Percentiles rank a stretch among this genome's conserved stretches.
Evolutionary conservation across 2,888 invertebrate species (phyloP).

Genomic region (Dione juno): DNA sequence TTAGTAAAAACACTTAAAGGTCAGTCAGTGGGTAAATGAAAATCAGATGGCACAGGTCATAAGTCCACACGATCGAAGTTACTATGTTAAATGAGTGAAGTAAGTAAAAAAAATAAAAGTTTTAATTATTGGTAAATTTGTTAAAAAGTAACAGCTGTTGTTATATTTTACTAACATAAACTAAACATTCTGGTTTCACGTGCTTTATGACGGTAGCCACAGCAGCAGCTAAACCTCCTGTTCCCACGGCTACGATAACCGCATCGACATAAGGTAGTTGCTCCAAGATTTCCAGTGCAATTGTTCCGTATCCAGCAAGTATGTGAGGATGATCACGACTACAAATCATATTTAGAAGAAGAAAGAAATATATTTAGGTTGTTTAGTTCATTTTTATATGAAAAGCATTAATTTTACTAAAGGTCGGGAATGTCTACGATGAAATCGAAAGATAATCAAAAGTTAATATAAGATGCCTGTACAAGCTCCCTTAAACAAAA

Average conservation of each 20-base stretch:
- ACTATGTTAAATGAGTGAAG: too few relatives aligned
- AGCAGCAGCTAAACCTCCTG: constrained; percentile 94
- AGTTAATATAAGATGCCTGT: not conserved
- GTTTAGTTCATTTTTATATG: too few relatives aligned
- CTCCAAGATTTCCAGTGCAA: constrained; percentile 95
- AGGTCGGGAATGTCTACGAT: not conserved
- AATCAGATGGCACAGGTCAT: too few relatives aligned
- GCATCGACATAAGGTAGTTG: constrained; percentile 94
- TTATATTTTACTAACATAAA: constrained; percentile 88
- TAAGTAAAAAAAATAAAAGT: too few relatives aligned
- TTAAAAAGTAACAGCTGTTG: too few relatives aligned
- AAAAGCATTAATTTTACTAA: too few relatives aligned
- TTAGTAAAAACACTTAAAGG: too few relatives aligned
- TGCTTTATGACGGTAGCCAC: constrained; percentile 93
- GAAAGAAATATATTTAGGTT: not conserved
- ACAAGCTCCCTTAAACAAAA: not conserved
- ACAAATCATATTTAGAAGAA: constrained; percentile 40
- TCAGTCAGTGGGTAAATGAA: too few relatives aligned
- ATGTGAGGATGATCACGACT: constrained; percentile 97
- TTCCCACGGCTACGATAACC: constrained; percentile 94
- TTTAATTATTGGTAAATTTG: too few relatives aligned
- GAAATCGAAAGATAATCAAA: not conserved
- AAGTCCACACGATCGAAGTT: too few relatives aligned
- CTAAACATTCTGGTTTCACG: constrained; percentile 89
- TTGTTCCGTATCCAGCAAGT: constrained; percentile 95